Evolutionary conservation across 53 echinoderm and acorn worm species (phyloP).

Genomic region (Actinopyga echinites): DNA sequence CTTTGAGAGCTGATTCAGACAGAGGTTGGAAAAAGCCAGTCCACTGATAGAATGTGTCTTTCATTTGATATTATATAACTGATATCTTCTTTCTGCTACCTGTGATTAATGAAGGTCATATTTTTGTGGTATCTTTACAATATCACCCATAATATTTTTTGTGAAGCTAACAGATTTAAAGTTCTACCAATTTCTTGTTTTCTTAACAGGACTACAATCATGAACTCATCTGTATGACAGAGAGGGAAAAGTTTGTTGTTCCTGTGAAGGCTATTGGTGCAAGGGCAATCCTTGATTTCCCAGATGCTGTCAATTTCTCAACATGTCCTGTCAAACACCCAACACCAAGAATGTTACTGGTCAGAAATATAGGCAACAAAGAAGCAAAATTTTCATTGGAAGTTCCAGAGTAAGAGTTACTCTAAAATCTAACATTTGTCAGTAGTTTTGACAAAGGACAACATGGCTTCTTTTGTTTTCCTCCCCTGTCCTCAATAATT

Average conservation of each 20-base stretch:
- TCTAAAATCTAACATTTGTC: neutral
- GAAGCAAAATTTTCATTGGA: conserved; percentile 89
- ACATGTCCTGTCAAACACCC: conserved; percentile 90
- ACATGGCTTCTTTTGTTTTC: neutral
- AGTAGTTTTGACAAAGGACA: neutral
- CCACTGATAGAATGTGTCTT: too few species aligned
- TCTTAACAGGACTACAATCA: conserved; percentile 80
- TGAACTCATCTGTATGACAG: conserved; percentile 98
- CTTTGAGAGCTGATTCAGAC: too few species aligned
- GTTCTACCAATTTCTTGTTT: too few species aligned
- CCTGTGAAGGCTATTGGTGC: conserved; percentile 92
- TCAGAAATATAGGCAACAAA: conserved; percentile 91
- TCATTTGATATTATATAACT: too few species aligned
- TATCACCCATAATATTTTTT: too few species aligned
- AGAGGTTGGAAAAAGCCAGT: too few species aligned
- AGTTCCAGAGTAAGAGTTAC: conserved; percentile 69
- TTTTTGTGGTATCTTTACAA: too few species aligned
- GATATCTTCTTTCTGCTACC: too few species aligned
- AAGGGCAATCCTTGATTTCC: conserved; percentile 93
- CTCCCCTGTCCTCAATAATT: too few species aligned
- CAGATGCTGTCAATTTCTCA: conserved; percentile 95
- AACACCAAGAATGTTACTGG: conserved; percentile 83
- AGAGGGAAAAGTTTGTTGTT: conserved; percentile 95
- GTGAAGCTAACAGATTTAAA: too few species aligned
- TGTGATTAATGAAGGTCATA: too few species aligned